These are phyloP conservation scores for Spheniscus humboldti DNA, from an alignment of 2,797 vertebrate genomes.

Conservation along the genomic window DNA sequence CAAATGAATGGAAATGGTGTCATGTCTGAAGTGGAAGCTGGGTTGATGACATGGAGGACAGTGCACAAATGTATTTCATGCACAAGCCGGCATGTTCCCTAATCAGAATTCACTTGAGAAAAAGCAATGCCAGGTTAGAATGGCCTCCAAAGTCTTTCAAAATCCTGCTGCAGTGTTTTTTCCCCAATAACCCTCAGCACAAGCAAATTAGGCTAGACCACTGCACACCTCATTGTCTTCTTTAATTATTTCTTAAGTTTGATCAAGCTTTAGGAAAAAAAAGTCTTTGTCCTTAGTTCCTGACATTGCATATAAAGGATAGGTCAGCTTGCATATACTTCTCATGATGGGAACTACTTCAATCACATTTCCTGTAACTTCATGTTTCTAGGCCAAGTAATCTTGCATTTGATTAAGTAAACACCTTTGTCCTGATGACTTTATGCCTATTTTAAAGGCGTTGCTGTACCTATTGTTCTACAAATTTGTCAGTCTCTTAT, in stretches of 20 bases:
- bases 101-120: not conserved
- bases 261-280: not conserved
- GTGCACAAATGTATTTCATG: not conserved
- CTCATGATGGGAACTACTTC: slow-evolving; percentile 43
- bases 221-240: not conserved
- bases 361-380: slow-evolving; percentile 58
- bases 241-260: not conserved
- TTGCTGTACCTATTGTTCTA: slow-evolving; percentile 53
- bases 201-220: not conserved
- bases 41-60: not conserved
- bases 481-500: slow-evolving; percentile 30
- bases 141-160: not conserved
- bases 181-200: not conserved
- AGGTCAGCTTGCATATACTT: not conserved
- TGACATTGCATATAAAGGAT: slow-evolving; percentile 13
- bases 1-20: not conserved
- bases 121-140: not conserved
- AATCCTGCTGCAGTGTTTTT: not conserved
- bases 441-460: slow-evolving; percentile 45
- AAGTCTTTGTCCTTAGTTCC: slow-evolving; percentile 6
- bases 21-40: not conserved
- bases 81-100: not conserved
- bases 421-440: slow-evolving; percentile 61
- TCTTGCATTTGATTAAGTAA: slow-evolving; percentile 62
- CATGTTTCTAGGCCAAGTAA: slow-evolving; percentile 50